These are phyloP conservation scores for Lepilemur septentrionalis DNA, from an alignment of 2,797 vertebrate genomes.

Conservation along the genomic window DNA sequence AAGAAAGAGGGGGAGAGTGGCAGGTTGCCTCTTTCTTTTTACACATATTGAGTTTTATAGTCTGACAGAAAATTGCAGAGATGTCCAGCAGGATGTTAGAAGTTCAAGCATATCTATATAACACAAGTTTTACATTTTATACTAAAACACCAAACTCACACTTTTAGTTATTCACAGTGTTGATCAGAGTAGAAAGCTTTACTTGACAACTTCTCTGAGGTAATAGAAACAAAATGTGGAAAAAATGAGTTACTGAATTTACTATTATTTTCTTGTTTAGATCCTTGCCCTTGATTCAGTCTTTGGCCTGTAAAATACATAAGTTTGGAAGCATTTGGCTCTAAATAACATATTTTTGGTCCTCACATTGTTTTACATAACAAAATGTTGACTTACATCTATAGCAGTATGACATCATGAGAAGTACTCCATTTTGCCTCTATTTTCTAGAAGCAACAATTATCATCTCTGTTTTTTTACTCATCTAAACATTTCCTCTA, in stretches of 20 bases:
- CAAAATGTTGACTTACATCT: conserved; percentile 13
- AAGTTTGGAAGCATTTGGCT: not conserved
- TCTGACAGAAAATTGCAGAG: not conserved
- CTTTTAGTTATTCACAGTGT: not conserved
- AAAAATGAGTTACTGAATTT: conserved; percentile 16
- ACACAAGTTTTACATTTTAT: conserved; percentile 35
- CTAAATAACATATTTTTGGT: not conserved
- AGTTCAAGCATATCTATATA: not conserved
- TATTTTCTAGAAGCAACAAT: conserved; percentile 47
- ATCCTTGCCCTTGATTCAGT: not conserved
- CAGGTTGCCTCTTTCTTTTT: not conserved
- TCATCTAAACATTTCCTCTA: conserved; percentile 51
- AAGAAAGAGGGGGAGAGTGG: not conserved
- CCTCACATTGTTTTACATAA: not conserved
- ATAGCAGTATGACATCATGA: conserved; percentile 26
- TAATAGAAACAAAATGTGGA: conserved; percentile 22
- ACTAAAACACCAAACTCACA: not conserved
- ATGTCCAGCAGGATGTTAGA: conserved; percentile 24
- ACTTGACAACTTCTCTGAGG: not conserved
- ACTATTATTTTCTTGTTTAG: conserved; percentile 28
- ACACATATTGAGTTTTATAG: not conserved
- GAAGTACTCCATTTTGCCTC: not conserved
- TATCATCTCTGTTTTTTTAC: not conserved
- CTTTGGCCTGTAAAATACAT: not conserved
- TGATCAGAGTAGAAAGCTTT: not conserved